Conservation (phyloP, 2,797 vertebrate species). For the Chloroceryle amazona region DNA sequence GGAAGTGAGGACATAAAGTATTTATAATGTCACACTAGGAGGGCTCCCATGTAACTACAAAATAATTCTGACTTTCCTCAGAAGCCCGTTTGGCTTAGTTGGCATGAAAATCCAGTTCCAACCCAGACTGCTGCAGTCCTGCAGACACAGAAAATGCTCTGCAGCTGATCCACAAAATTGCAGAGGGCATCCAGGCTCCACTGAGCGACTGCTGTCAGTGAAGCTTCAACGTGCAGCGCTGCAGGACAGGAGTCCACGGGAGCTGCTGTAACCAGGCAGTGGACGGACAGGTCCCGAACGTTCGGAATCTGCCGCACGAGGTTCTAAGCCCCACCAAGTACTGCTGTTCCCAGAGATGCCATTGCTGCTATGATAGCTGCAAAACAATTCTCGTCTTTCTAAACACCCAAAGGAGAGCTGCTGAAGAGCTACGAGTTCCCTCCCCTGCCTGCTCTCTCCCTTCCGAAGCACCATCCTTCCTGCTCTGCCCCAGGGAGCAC, state of each 20-base stretch:
- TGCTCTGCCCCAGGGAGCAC: neutral
- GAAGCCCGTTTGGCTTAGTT: too few relatives aligned
- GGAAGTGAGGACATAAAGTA: too few relatives aligned
- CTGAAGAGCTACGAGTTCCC: accelerated
- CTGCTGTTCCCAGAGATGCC: neutral
- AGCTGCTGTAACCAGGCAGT: neutral
- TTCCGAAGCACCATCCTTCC: neutral
- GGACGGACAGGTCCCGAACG: neutral
- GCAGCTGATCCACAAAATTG: neutral
- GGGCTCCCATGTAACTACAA: too few relatives aligned
- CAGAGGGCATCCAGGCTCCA: neutral
- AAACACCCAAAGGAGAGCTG: neutral
- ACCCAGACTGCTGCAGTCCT: too few relatives aligned
- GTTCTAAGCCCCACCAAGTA: neutral
- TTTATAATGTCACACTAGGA: too few relatives aligned
- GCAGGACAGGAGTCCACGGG: too few relatives aligned
- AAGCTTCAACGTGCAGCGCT: too few relatives aligned
- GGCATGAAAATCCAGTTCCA: too few relatives aligned
- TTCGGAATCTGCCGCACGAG: too few relatives aligned
- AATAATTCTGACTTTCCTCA: too few relatives aligned
- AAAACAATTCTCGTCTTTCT: neutral
- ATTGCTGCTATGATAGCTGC: neutral
- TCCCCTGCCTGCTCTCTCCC: neutral
- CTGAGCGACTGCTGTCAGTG: too few relatives aligned
- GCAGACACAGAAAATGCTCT: too few relatives aligned